These are phyloP conservation scores for Oligia strigilis DNA, from an alignment of 2,888 invertebrate species.

Conservation along the genomic window DNA sequence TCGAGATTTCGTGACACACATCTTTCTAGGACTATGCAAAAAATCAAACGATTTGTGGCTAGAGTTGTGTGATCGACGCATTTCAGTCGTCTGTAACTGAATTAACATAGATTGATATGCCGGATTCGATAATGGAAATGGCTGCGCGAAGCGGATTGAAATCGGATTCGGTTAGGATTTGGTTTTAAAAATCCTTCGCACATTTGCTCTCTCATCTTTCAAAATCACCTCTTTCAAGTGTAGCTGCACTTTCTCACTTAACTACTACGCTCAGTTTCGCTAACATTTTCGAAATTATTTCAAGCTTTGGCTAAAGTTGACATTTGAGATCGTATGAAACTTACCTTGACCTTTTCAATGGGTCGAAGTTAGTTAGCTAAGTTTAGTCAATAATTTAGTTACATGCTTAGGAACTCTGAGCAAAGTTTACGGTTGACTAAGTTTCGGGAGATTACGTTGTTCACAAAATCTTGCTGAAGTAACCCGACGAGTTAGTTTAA, in stretches of 20 bases:
- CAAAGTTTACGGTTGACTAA: slow-evolving; percentile 2
- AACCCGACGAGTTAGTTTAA: background rate
- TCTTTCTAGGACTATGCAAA: background rate
- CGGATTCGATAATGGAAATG: slow-evolving; percentile 37
- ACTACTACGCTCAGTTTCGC: background rate
- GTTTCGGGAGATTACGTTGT: slow-evolving; percentile 24
- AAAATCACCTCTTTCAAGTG: background rate
- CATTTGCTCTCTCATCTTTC: background rate
- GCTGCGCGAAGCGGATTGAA: slow-evolving; percentile 11
- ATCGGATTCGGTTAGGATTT: slow-evolving; percentile 8
- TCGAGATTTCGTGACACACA: background rate
- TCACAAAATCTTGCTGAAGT: slow-evolving; percentile 15
- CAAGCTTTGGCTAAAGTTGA: no score
- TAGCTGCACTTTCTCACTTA: background rate
- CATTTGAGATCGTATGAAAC: background rate
- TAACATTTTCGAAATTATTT: slow-evolving; percentile 14
- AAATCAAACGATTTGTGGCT: background rate
- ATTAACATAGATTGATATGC: slow-evolving; percentile 40
- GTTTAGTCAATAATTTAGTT: slow-evolving; percentile 30
- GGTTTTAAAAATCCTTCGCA: slow-evolving; percentile 5
- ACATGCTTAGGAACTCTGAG: slow-evolving; percentile 19
- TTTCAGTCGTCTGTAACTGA: slow-evolving; percentile 20
- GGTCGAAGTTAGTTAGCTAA: slow-evolving; percentile 11
- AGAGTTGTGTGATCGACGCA: background rate
- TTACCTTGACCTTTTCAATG: slow-evolving; percentile 14